A percentile compares a stretch with the other conserved stretches of the same genome.
Conservation (phyloP, 2,797 vertebrate genomes). For the Oophaga sylvatica region DNA sequence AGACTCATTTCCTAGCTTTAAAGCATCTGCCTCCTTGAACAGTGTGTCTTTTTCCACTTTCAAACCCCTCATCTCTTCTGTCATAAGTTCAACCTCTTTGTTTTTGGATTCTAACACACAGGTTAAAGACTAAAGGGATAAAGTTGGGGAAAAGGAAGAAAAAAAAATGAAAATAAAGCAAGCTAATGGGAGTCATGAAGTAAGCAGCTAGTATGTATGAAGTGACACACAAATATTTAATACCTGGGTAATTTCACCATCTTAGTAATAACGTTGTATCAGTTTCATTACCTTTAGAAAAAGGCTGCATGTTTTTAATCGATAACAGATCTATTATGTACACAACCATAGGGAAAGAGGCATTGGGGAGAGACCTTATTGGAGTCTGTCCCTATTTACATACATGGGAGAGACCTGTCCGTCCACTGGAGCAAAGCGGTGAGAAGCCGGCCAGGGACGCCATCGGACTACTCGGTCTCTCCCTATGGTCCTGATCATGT, state of each 20-base stretch:
- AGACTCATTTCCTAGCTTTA: conserved; percentile 79
- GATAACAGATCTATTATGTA: no score
- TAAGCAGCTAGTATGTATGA: conserved; percentile 62
- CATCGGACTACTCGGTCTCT: no score
- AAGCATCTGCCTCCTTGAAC: conserved; percentile 77
- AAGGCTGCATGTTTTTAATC: no score
- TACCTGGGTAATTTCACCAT: background rate
- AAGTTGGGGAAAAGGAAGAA: conserved; percentile 76
- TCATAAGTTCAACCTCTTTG: conserved; percentile 87
- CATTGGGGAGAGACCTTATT: no score
- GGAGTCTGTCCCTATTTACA: no score
- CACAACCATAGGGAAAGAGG: no score
- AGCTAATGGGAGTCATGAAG: conserved; percentile 66
- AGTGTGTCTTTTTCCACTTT: conserved; percentile 82
- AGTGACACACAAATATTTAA: conserved; percentile 62
- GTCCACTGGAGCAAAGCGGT: no score
- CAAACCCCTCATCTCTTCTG: conserved; percentile 86
- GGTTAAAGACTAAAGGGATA: conserved; percentile 89
- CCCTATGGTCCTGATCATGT: no score
- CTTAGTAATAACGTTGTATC: background rate
- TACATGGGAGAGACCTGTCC: no score
- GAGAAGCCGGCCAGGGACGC: no score
- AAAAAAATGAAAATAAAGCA: conserved; percentile 82
- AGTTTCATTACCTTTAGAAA: background rate
- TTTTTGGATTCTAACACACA: conserved; percentile 90